These are phyloP conservation scores for Ctenicera cuprea DNA, from an alignment of 2,888 invertebrate species.

Conservation along the genomic window DNA sequence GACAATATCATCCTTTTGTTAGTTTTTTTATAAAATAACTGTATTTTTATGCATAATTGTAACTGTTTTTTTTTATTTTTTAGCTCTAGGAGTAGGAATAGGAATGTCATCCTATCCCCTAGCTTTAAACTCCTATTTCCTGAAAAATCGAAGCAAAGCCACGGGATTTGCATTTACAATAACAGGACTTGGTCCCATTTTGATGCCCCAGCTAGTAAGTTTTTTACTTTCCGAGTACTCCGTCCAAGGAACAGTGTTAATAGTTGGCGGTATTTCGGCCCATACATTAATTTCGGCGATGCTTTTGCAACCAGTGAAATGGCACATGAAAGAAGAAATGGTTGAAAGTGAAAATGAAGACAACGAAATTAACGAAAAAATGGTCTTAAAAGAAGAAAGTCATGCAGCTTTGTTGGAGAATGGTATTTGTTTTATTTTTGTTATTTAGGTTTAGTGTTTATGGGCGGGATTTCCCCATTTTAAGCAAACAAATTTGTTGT, in stretches of 20 bases:
- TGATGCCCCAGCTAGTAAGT: constrained; percentile 79
- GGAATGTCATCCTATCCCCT: constrained; percentile 78
- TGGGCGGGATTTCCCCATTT: too few species aligned
- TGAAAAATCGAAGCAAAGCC: constrained; percentile 76
- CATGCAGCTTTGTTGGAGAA: constrained; percentile 11
- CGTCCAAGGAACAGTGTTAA: constrained; percentile 78
- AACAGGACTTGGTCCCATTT: constrained; percentile 79
- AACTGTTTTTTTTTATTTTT: constrained; percentile 25
- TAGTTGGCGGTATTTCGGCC: constrained; percentile 78
- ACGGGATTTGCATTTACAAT: constrained; percentile 79
- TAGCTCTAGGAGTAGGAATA: constrained; percentile 79
- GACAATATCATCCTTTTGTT: too few species aligned
- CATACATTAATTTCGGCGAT: constrained; percentile 77
- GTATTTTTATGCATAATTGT: too few species aligned
- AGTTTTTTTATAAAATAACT: too few species aligned
- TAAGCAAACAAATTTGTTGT: too few species aligned
- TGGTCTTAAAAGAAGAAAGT: constrained; percentile 20
- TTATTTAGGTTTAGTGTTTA: too few species aligned
- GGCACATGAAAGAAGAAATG: constrained; percentile 74
- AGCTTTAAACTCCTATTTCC: constrained; percentile 81
- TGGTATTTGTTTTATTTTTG: neutral
- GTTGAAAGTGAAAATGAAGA: constrained; percentile 44
- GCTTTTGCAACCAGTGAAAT: constrained; percentile 80
- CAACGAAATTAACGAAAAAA: constrained; percentile 27
- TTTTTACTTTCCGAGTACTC: constrained; percentile 75